Evolutionary conservation across 2,113 vertebrate species (phyloP), one percentile per base, ranked within the genome.

Genomic region (Tretioscincus oriximinensis): DNA sequence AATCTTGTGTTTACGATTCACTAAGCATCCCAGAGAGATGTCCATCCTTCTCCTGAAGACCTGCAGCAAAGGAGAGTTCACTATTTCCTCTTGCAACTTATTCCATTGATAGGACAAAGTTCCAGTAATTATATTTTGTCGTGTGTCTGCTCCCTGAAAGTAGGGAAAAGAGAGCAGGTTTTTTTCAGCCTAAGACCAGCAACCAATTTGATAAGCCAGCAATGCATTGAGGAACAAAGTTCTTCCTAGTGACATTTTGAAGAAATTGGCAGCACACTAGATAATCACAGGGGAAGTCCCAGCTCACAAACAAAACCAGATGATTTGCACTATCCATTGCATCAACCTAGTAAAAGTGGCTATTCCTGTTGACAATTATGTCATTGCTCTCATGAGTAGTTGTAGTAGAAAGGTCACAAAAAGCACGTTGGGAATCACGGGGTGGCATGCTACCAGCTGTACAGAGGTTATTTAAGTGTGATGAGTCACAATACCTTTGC

Each of bases 61-160:
- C 5, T 41, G 35, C 5, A 41, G 35, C 35, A 41, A 41, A 41
- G 35, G 35, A 41, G 35, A 2, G 3, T 5, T 41, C 35, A 41
- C 35, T 41, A 41, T 41, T 41, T 41, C 35, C 35, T 41, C 3
- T 41, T 41, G 35, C 35, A 41, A 41, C 35, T 41, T 41, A 5
- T 41, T 41, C 35, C 35, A 41, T 41, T 41, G 35, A 41, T 41
- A 41, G 82, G 82, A 91, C 29, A 82, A 47, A 7, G 86, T 91
- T 87, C 88, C 84, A 90, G 54, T 12, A 58, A 58, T 58, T n/a
- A n/a, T n/a, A n/a, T 22, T 41, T 41, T 41, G 35, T 41, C 5
- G 35, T 41, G 35, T 41, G 35, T 41, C 35, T 41, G 35, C 35
- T 4, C 35, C 35, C 5, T 5, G 35, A 41, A 41, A 41, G 35